Evolutionary conservation across 2,113 vertebrate species (phyloP).

Genomic region (Ancistrus triradiatus): DNA sequence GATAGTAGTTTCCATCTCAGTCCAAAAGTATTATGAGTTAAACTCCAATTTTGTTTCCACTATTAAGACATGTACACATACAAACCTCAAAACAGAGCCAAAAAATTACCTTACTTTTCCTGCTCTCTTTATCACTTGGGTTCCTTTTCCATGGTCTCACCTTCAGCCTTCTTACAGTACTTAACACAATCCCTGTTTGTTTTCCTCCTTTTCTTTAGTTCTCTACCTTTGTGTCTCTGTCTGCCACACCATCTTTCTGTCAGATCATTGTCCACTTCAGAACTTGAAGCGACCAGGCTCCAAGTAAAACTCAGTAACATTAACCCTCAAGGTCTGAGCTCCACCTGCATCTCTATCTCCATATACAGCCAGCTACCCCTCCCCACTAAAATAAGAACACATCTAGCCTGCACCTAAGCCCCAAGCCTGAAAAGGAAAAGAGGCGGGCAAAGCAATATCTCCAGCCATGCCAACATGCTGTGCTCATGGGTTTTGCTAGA

Average conservation of each 20-base stretch:
- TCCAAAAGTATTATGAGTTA: neutral
- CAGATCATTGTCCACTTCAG: slow-evolving; percentile 50
- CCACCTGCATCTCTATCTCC: slow-evolving; percentile 58
- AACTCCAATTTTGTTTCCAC: neutral
- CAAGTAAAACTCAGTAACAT: slow-evolving; percentile 50
- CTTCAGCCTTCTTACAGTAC: slow-evolving; percentile 34
- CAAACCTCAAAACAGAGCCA: slow-evolving; percentile 17
- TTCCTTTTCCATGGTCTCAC: slow-evolving; percentile 31
- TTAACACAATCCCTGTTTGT: slow-evolving; percentile 24
- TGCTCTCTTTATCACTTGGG: slow-evolving; percentile 29
- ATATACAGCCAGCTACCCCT: slow-evolving; percentile 65
- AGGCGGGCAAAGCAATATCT: slow-evolving; percentile 9
- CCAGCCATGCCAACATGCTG: slow-evolving; percentile 22
- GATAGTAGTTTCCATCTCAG: neutral
- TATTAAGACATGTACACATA: slow-evolving; percentile 2
- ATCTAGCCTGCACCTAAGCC: slow-evolving; percentile 33
- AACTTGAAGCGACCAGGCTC: slow-evolving; percentile 38
- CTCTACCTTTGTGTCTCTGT: slow-evolving; percentile 48
- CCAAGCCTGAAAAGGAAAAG: slow-evolving; percentile 27
- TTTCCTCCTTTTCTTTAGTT: slow-evolving; percentile 32
- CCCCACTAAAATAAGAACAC: slow-evolving; percentile 60
- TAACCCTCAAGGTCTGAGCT: slow-evolving; percentile 25
- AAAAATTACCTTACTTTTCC: slow-evolving; percentile 54
- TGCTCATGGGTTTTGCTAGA: slow-evolving; percentile 20
- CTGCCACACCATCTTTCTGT: slow-evolving; percentile 44